phyloP scores from a whole-genome alignment of 1,140 invertebrate species.

The Habropoda laboriosa region DNA sequence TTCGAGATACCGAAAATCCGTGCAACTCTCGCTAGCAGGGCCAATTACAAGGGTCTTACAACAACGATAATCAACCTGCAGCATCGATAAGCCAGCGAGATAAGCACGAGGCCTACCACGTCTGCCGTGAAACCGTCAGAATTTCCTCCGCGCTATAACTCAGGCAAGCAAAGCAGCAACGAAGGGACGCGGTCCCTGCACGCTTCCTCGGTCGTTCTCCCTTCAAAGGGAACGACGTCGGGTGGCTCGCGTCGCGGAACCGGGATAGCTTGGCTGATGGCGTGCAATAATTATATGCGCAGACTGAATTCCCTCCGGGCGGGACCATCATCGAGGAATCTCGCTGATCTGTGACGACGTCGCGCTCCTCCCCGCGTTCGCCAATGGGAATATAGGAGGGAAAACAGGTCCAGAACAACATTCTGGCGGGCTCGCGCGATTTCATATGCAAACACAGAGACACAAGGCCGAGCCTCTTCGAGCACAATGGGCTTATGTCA shows the following conservation, averaged over 20 bases:
- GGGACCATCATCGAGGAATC: constrained; percentile 50
- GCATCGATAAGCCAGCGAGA: constrained; percentile 1
- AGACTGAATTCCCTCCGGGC: not conserved
- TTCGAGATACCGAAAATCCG: not conserved
- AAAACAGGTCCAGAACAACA: constrained; percentile 52
- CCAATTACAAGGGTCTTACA: constrained; percentile 1
- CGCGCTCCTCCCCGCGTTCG: not conserved
- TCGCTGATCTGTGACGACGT: constrained; percentile 43
- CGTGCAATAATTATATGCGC: constrained; percentile 43
- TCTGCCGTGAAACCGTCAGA: not conserved
- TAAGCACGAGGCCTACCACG: not conserved
- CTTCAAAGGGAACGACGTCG: not conserved
- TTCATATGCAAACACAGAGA: constrained; percentile 62
- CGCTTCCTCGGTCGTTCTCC: not conserved
- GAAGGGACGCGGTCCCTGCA: not conserved
- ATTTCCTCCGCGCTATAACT: no score
- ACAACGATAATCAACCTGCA: not conserved
- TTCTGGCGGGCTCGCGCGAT: constrained; percentile 37
- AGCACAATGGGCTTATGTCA: constrained; percentile 64
- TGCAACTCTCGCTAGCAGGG: not conserved
- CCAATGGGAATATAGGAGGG: constrained; percentile 39
- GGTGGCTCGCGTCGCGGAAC: not conserved
- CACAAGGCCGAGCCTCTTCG: constrained; percentile 39
- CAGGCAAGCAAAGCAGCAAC: no score
- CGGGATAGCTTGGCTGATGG: not conserved